Base-by-base conservation (phyloP, 2,113 vertebrate species). In the Chloropsis hardwickii region DNA sequence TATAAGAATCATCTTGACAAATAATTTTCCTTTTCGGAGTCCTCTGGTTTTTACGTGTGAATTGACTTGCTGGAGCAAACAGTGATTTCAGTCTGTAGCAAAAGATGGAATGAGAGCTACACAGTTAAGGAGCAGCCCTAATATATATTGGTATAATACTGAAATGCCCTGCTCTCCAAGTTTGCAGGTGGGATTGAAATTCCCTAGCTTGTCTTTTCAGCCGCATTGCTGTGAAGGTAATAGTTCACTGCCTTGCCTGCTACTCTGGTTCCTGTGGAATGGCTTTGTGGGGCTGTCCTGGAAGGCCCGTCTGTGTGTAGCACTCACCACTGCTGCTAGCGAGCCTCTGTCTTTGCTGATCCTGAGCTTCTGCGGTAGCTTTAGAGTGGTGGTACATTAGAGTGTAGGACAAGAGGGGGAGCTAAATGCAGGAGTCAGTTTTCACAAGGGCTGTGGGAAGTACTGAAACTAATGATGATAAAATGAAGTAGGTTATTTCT, bases 141-240 rank as follows among this genome's bases (percentile, higher is more conserved):
- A 23, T 44, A 42, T 86, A 64, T 28, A 8, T n/a, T 56, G 70
- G 27, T 45, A 0, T 35, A 45, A 7, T 19, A 27, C 2, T 50
- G 48, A 35, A 78, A 42, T 44, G 35, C 40, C 25, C 19, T 4
- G 29, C n/a, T 76, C 6, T 91, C 67, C 10, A 2, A 8, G 5
- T 50, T 47, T 57, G 42, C n/a, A 24, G 48, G 25, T 2, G 3
- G 37, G 40, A 37, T 65, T 62, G 57, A 51, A 66, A 21, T 72
- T 23, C 17, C 0, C 1, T 45, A 56, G 24, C 23, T 54, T 3
- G 2, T 66, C 31, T 44, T 29, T 78, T 20, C 27, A 91, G 31
- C 31, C 0, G 0, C 2, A 0, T 37, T 20, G 16, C 50, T 83
- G 29, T 64, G 58, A 66, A 54, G 1, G 0, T 12, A 23, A 5